Conservation (phyloP, 2,888 invertebrate species). For the Archips crataeganus region DNA sequence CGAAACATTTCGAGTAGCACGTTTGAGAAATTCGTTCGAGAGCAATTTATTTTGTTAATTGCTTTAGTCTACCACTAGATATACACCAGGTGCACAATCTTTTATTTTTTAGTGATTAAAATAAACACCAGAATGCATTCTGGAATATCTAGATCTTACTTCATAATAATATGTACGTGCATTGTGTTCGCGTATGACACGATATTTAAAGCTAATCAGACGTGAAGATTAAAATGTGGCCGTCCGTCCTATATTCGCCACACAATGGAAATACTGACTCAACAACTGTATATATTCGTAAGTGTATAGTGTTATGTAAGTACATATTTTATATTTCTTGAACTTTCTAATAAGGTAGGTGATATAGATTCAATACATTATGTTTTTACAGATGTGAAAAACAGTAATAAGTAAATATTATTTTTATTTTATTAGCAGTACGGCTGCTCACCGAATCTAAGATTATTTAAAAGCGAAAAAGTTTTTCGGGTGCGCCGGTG, state of each 20-base stretch:
- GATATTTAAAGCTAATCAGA: constrained; percentile 33
- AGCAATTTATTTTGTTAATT: constrained; percentile 12
- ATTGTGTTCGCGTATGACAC: constrained; percentile 17
- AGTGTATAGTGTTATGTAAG: background rate
- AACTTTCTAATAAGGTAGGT: no score
- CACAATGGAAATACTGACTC: constrained; percentile 15
- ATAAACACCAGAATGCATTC: no score
- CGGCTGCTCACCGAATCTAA: no score
- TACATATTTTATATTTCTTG: no score
- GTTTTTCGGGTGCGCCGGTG: no score
- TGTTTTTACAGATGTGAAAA: background rate
- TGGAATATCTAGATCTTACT: background rate
- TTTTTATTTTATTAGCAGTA: no score
- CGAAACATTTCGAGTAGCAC: constrained; percentile 6
- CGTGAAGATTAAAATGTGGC: constrained; percentile 32
- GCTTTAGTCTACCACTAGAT: constrained; percentile 1
- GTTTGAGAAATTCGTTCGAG: constrained; percentile 1
- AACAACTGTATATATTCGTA: background rate
- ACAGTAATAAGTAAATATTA: constrained; percentile 9
- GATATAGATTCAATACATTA: background rate
- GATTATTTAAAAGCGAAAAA: no score
- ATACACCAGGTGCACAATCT: background rate
- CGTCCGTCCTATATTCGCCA: constrained; percentile 16
- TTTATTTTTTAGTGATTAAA: background rate
- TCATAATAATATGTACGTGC: background rate